Evolutionary conservation across 2,797 vertebrate species (phyloP), one percentile per base, ranked within the genome.

Genomic region (Peromyscus attwateri): DNA sequence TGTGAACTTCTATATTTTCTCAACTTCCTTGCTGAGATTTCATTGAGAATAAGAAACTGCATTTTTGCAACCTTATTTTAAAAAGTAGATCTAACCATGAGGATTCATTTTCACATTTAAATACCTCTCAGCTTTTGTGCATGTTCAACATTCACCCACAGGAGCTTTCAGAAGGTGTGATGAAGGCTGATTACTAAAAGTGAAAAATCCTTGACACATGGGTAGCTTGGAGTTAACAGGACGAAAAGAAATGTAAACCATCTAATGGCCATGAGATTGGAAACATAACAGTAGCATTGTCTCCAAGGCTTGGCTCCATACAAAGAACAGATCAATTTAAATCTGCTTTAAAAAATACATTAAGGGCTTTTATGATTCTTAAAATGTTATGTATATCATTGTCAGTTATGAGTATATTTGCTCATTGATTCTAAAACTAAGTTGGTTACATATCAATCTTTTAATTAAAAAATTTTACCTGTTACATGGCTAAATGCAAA

Each of bases 41-140:
- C 92, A 96, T 13, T 97, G 96, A 97, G 93, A 97, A 79, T 66
- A 96, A 97, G 92, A 98, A 98, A 92, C 79, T 95, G 60, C 64
- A 49, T 68, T 68, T 55, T 68, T 57, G 77, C 29, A 57, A 55
- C 49, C 64, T 71, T 43, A 55, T 98, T 98, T 96, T 98, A 97
- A 98, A 97, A 87, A 98, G 77, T 96, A 98, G 98, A 98, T 98
- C 91, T 98, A 98, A 98, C 97, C 97, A 97, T 89, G 97, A 97
- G 57, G 95, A 98, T 98, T 98, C 79, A 83, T 98, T 98, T 96
- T 94, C 98, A 92, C 93, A 97, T 98, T 98, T 98, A 98, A 98
- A 98, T 97, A 96, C n/a, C 55, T 97, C 97, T 98, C 97, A 96
- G 92, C 55, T 97, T 92, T 97, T 77, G 93, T 92, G 60, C 92